Conservation (phyloP, 1,140 invertebrate genomes). For the Thalassaphorura encarpata region DNA sequence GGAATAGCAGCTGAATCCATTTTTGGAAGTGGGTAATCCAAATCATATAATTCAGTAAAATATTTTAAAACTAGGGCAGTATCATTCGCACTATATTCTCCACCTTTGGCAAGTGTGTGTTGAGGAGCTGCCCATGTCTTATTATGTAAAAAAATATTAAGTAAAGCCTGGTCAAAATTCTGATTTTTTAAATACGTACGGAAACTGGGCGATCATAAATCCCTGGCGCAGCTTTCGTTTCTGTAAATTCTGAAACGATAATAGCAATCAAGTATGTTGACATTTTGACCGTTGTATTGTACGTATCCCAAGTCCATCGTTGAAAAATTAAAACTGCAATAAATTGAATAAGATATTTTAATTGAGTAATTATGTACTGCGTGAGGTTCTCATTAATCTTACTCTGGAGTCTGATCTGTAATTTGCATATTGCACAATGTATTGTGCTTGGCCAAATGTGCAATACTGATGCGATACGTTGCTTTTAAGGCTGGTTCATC, state of each 20-base stretch:
- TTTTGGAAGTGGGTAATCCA: slow-evolving; percentile 10
- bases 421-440: slow-evolving; percentile 44
- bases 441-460: slow-evolving; percentile 30
- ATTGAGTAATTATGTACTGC: no score
- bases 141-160: no score
- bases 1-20: slow-evolving; percentile 16
- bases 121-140: neutral
- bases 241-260: slow-evolving; percentile 8
- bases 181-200: no score
- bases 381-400: no score
- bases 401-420: neutral
- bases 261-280: slow-evolving; percentile 9
- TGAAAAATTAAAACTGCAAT: neutral
- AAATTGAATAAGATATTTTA: no score
- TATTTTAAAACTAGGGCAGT: slow-evolving; percentile 7
- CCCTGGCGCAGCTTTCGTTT: neutral
- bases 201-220: neutral
- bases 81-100: slow-evolving; percentile 4
- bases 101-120: slow-evolving; percentile 46
- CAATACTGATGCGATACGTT: slow-evolving; percentile 53
- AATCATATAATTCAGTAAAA: slow-evolving; percentile 10
- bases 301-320: slow-evolving; percentile 9
- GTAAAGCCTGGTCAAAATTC: no score
- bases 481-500: slow-evolving; percentile 79
- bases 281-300: neutral